Base-by-base conservation (phyloP, 2,113 vertebrate species). In the Platichthys flesus region DNA sequence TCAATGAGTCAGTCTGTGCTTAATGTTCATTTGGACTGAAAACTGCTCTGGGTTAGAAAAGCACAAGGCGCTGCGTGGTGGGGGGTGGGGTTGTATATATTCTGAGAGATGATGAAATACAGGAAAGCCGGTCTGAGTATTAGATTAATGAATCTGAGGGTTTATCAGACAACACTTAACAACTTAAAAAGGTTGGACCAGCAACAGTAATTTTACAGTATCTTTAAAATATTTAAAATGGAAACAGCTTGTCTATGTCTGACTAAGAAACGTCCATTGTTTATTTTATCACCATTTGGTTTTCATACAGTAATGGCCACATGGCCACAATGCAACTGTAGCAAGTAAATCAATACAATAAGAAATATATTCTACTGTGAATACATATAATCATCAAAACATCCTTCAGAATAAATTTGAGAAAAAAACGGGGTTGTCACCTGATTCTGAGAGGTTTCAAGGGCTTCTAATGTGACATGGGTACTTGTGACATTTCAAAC, bases 71-170 rank as follows among this genome's bases (percentile, higher is more conserved):
- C 49, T 35, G 12, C 1, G 9, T 54, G 55, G 26, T 31, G 31
- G 6, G 31, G 31, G 31, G 31, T 6, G 5, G 12, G 21, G 21
- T 8, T 1, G 24, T 58, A 67, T 37, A 57, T 14, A 37, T 70
- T 42, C 6, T 65, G 42, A 23, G 67, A 14, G 56, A 60, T 68
- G 60, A 85, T 70, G 70, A 78, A 82, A 84, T 72, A 35, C 10
- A 76, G 26, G 26, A 54, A 65, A 55, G 60, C 35, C 1, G 31
- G 31, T 78, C 71, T 75, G 52, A 61, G 24, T 8, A 54, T 60
- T 54, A 16, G 54, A 72, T 73, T 9, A 64, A 47, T 47, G 51
- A 52, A 24, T 15, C 26, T 64, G 2, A 10, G 54, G 63, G 26
- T 18, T 74, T 78, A 79, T 61, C 45, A 75, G 66, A 59, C 7